phyloP scores from a whole-genome alignment of 2,113 vertebrate genomes.

The Hippocampus barbouri region DNA sequence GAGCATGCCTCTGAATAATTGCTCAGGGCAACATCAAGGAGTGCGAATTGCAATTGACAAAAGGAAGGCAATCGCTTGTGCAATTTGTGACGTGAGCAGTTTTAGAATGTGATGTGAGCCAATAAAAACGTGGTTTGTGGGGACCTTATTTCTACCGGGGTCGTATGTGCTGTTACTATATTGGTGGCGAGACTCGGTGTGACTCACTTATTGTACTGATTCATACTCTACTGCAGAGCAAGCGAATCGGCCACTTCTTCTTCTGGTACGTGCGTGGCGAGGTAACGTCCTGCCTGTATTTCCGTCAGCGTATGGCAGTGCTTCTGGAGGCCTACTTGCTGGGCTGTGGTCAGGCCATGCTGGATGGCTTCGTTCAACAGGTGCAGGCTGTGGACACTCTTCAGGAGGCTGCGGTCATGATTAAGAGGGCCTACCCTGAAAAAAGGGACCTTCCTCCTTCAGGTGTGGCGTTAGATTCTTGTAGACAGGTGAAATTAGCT shows the following conservation, averaged over 20 bases:
- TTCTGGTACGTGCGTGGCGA: constrained; percentile 79
- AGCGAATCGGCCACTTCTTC: constrained; percentile 78
- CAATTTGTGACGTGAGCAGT: no score
- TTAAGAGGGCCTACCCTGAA: constrained; percentile 69
- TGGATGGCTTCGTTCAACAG: constrained; percentile 64
- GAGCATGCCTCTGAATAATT: no score
- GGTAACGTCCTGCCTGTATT: constrained; percentile 68
- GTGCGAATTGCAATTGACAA: no score
- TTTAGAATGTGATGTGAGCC: no score
- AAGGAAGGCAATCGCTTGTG: no score
- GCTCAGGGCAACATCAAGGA: no score
- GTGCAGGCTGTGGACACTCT: constrained; percentile 68
- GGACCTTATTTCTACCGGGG: no score
- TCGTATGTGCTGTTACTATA: no score
- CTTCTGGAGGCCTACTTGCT: constrained; percentile 76
- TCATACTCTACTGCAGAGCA: constrained; percentile 62
- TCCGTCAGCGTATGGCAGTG: constrained; percentile 74
- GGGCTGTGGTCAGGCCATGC: constrained; percentile 71
- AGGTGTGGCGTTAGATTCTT: constrained; percentile 47
- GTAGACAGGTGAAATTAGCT: background rate
- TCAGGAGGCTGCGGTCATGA: constrained; percentile 51
- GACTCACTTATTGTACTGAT: background rate
- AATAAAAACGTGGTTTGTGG: no score
- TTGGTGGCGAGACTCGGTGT: background rate
- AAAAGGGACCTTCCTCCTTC: constrained; percentile 60